Percentiles rank a stretch among this genome's conserved stretches.
phyloP scores from a whole-genome alignment of 2,888 invertebrate genomes.

The Mesopsocus fuscifrons region DNA sequence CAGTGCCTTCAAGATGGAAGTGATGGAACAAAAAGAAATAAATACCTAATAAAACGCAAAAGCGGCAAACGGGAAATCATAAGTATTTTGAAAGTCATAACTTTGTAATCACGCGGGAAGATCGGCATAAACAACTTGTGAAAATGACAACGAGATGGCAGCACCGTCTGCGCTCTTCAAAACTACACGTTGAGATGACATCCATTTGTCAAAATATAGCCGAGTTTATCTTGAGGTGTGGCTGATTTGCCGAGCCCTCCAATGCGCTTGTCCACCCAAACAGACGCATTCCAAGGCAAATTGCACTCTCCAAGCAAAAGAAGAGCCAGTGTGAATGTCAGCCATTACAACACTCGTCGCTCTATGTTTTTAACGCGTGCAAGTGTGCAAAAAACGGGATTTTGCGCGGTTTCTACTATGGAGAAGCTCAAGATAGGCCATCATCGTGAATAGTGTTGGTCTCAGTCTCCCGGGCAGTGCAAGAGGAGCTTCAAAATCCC shows the following conservation, averaged over 20 bases:
- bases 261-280: neutral
- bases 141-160: neutral
- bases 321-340: slow-evolving; percentile 3
- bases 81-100: too few species aligned
- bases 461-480: slow-evolving; percentile 15
- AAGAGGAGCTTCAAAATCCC: neutral
- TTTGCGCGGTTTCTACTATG: slow-evolving; percentile 3
- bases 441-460: neutral
- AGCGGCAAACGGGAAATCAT: too few species aligned
- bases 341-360: slow-evolving; percentile 6
- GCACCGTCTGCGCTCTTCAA: neutral
- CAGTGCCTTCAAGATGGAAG: too few species aligned
- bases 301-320: neutral
- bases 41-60: too few species aligned
- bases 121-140: too few species aligned
- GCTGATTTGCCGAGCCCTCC: neutral
- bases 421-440: neutral
- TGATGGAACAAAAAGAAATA: too few species aligned
- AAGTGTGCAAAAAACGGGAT: slow-evolving; percentile 4
- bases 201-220: slow-evolving; percentile 7
- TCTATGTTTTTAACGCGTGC: slow-evolving; percentile 7
- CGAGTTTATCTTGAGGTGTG: neutral
- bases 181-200: slow-evolving; percentile 8
- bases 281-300: neutral
- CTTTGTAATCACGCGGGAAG: too few species aligned